Percentiles rank a stretch among this genome's conserved stretches.
Evolutionary conservation across 2,888 invertebrate genomes (phyloP).

Genomic region (Rhodophaea formosa): DNA sequence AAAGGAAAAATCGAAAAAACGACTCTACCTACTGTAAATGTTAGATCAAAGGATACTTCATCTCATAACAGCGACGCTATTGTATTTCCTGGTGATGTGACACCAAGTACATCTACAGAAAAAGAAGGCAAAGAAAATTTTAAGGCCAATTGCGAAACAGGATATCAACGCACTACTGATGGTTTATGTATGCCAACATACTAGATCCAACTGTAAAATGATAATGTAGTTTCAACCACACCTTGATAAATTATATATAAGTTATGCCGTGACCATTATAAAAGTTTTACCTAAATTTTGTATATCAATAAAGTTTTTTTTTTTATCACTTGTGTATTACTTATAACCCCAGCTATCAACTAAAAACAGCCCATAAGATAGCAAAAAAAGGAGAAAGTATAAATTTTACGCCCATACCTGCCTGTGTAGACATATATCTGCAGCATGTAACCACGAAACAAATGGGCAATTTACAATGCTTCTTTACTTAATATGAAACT

Average conservation of each 20-base stretch:
- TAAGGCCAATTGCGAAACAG: slow-evolving; percentile 49
- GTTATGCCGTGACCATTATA: background rate
- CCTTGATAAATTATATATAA: too few species aligned
- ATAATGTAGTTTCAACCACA: background rate
- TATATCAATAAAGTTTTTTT: too few species aligned
- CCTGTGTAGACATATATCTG: too few species aligned
- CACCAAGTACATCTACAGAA: slow-evolving; percentile 28
- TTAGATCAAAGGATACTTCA: background rate
- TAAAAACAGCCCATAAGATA: too few species aligned
- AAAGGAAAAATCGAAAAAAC: background rate
- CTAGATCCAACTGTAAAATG: slow-evolving; percentile 18
- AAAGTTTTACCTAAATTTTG: too few species aligned
- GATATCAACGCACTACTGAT: slow-evolving; percentile 55
- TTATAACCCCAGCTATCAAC: too few species aligned
- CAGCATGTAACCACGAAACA: too few species aligned
- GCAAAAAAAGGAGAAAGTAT: too few species aligned
- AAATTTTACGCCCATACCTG: too few species aligned
- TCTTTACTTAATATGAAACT: too few species aligned
- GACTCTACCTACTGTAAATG: background rate
- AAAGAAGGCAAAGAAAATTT: slow-evolving; percentile 60
- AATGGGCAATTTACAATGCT: too few species aligned
- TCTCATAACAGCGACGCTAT: slow-evolving; percentile 1
- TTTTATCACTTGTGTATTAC: background rate
- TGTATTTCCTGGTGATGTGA: slow-evolving; percentile 20
- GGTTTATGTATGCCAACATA: slow-evolving; percentile 59